Evolutionary conservation across 1,140 invertebrate species (phyloP).

Genomic region (Brachystomella parvula): DNA sequence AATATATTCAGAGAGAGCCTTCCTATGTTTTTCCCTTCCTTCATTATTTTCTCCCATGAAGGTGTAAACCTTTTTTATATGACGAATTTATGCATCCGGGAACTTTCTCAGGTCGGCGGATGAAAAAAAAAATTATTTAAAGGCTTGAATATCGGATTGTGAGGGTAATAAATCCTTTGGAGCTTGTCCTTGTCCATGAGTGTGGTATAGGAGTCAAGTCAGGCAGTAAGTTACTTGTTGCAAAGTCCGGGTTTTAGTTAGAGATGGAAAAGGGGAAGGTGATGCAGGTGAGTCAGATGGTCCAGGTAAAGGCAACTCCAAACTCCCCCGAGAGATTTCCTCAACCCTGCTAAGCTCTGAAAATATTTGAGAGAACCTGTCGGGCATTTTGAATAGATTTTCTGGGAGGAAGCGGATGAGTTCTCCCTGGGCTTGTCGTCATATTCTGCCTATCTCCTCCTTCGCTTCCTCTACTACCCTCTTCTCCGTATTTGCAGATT

Average conservation of each 20-base stretch:
- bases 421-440: conserved; percentile 3
- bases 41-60: not conserved
- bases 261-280: not conserved
- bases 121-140: not conserved
- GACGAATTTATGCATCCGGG: conserved; percentile 6
- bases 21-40: not conserved
- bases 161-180: not conserved
- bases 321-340: not conserved
- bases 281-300: not conserved
- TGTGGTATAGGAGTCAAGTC: not conserved
- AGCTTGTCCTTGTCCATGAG: not conserved
- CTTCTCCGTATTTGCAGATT: conserved; percentile 2
- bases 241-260: not conserved
- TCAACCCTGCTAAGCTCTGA: not conserved
- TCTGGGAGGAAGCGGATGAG: conserved; percentile 9
- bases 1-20: no score
- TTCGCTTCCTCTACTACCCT: not conserved
- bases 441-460: not conserved
- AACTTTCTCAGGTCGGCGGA: not conserved
- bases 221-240: no score
- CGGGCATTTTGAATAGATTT: conserved; percentile 12
- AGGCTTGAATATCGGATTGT: not conserved
- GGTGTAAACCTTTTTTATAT: not conserved
- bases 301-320: not conserved
- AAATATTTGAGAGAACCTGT: conserved; percentile 4